Evolutionary conservation across 2,888 invertebrate species (phyloP).

Genomic region (Parnassius mnemosyne): DNA sequence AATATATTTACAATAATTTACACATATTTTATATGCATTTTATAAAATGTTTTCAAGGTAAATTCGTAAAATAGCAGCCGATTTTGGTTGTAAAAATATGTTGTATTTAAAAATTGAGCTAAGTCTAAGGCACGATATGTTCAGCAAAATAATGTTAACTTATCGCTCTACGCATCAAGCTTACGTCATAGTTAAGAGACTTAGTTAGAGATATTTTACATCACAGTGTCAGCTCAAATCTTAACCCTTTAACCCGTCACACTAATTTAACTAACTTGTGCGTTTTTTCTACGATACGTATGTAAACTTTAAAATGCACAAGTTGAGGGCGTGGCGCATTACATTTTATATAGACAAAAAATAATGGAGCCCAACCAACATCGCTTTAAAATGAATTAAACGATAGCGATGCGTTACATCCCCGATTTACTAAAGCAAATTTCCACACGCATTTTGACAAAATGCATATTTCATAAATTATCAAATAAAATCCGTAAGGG

Average conservation of each 20-base stretch:
- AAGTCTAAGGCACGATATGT: constrained; percentile 19
- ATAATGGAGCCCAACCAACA: not conserved
- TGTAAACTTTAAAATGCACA: constrained; percentile 40
- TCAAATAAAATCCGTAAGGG: not conserved
- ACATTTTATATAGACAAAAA: not conserved
- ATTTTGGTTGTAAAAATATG: not conserved
- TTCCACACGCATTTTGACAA: constrained; percentile 3
- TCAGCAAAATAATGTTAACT: not conserved
- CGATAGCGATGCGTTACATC: not conserved
- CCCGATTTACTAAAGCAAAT: not conserved
- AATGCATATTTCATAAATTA: constrained; percentile 1
- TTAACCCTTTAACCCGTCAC: constrained; percentile 14
- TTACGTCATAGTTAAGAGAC: not conserved
- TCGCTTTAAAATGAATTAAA: not conserved
- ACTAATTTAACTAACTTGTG: constrained; percentile 20
- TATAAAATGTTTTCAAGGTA: not conserved
- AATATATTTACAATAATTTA: constrained; percentile 23
- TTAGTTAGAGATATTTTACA: constrained; percentile 18
- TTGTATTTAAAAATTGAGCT: constrained; percentile 2
- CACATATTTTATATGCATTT: not conserved
- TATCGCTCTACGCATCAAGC: constrained; percentile 1
- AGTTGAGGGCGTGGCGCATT: constrained; percentile 11
- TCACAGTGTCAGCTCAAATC: constrained; percentile 24
- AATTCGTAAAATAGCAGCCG: constrained; percentile 20
- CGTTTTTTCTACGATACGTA: constrained; percentile 25